phyloP scores from a whole-genome alignment of 2,888 invertebrate species.

The Perdita meconis region DNA sequence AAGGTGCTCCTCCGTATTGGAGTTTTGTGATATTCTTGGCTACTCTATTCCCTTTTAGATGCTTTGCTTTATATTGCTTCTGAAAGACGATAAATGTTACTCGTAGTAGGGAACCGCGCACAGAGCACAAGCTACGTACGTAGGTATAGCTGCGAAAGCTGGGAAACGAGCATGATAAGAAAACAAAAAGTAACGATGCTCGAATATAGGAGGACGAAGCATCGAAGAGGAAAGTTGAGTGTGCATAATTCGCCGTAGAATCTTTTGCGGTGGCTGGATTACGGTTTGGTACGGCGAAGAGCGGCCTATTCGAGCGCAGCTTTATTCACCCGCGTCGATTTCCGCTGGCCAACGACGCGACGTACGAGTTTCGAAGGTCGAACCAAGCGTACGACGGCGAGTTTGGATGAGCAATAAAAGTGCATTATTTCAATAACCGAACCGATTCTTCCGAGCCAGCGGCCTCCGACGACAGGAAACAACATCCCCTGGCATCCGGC shows the following conservation, averaged over 20 bases:
- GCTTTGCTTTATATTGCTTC: conserved; percentile 34
- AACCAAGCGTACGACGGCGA: conserved; percentile 21
- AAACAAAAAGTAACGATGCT: conserved; percentile 44
- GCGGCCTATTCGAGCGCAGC: conserved; percentile 16
- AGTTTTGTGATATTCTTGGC: conserved; percentile 39
- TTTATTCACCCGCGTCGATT: conserved; percentile 38
- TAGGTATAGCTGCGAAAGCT: conserved; percentile 17
- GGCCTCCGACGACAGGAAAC: conserved; percentile 81
- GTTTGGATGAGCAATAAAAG: conserved; percentile 78
- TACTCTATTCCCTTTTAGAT: conserved; percentile 42
- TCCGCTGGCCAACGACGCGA: background rate
- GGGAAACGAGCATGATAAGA: conserved; percentile 28
- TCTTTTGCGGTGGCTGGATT: conserved; percentile 4
- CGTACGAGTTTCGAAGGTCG: conserved; percentile 25
- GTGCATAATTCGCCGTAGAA: conserved; percentile 61
- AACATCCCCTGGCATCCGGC: conserved; percentile 81
- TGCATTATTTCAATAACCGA: conserved; percentile 83
- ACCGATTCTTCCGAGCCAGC: conserved; percentile 81
- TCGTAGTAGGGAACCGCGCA: conserved; percentile 45
- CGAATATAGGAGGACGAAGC: conserved; percentile 16
- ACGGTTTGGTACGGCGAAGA: background rate
- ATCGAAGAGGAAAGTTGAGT: conserved; percentile 64
- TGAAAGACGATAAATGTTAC: conserved; percentile 29
- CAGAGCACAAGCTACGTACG: conserved; percentile 39
- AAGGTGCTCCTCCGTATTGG: conserved; percentile 41